Evolutionary conservation across 1,140 invertebrate genomes (phyloP).

Genomic region (Zaprionus camerounensis): DNA sequence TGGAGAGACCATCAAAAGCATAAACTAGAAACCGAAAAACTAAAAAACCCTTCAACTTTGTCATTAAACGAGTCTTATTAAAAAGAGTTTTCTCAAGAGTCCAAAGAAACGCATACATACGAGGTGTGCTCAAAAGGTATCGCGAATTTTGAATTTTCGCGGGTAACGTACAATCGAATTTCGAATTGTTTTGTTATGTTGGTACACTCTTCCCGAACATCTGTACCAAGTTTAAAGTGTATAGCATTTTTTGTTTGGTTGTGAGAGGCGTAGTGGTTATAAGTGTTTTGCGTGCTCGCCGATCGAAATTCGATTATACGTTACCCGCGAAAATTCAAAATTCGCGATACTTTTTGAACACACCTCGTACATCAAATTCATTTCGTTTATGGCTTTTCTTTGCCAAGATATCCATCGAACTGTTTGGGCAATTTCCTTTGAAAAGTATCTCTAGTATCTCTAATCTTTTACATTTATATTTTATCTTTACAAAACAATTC

Average conservation of each 20-base stretch:
- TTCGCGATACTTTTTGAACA: too few species aligned
- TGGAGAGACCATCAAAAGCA: constrained; percentile 29
- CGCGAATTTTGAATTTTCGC: too few species aligned
- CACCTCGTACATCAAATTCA: background rate
- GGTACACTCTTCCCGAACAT: too few species aligned
- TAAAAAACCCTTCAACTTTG: constrained; percentile 11
- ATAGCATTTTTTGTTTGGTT: too few species aligned
- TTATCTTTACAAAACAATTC: background rate
- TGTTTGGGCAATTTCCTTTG: background rate
- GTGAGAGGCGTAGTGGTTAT: too few species aligned
- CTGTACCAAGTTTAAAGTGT: too few species aligned
- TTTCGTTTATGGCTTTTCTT: constrained; percentile 1
- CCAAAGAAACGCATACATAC: background rate
- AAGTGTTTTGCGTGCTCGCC: too few species aligned
- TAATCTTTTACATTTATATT: background rate
- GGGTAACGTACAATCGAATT: too few species aligned
- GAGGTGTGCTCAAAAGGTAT: too few species aligned
- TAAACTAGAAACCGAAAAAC: constrained; percentile 11
- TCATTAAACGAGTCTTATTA: constrained; percentile 1
- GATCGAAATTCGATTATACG: too few species aligned
- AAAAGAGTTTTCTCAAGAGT: constrained; percentile 2
- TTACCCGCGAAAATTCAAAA: too few species aligned
- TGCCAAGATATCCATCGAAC: background rate
- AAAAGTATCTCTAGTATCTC: background rate
- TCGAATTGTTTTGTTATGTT: too few species aligned